These are phyloP conservation scores for Nymphalis urticae DNA, from an alignment of 2,888 invertebrate genomes.

Conservation along the genomic window DNA sequence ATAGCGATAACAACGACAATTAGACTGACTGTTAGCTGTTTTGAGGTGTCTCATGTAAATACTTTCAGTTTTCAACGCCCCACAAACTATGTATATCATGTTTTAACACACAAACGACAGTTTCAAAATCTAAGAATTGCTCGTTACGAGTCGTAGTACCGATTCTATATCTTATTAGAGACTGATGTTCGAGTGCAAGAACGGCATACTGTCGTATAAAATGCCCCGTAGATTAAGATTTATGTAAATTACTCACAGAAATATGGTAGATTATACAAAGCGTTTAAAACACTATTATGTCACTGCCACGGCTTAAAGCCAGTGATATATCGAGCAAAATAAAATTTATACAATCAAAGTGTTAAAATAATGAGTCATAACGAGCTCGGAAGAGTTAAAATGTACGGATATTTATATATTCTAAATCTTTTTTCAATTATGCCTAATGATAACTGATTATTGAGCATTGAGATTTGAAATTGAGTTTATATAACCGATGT, in stretches of 20 bases:
- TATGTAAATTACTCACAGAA: constrained; percentile 17
- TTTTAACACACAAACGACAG: background rate
- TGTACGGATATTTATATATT: background rate
- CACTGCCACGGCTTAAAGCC: constrained; percentile 61
- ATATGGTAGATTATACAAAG: constrained; percentile 20
- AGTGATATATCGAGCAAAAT: constrained; percentile 48
- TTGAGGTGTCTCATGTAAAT: background rate
- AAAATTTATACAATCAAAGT: constrained; percentile 13
- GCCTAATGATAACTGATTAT: too few species aligned
- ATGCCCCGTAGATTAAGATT: constrained; percentile 21
- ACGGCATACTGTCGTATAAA: background rate
- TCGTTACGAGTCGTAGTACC: background rate
- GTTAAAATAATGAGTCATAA: background rate
- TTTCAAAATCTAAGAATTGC: background rate
- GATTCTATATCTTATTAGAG: constrained; percentile 22
- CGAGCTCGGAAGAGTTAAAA: background rate
- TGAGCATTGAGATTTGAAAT: too few species aligned
- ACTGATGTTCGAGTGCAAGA: constrained; percentile 24
- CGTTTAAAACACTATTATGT: constrained; percentile 28
- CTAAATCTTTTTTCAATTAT: too few species aligned
- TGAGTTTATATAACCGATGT: too few species aligned
- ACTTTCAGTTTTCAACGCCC: background rate
- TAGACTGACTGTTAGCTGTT: background rate
- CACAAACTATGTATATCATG: background rate
- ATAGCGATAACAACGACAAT: background rate